Evolutionary conservation across 2,888 invertebrate genomes (phyloP), one percentile per base, ranked within the genome.

Genomic region (Ophioninae sp.): DNA sequence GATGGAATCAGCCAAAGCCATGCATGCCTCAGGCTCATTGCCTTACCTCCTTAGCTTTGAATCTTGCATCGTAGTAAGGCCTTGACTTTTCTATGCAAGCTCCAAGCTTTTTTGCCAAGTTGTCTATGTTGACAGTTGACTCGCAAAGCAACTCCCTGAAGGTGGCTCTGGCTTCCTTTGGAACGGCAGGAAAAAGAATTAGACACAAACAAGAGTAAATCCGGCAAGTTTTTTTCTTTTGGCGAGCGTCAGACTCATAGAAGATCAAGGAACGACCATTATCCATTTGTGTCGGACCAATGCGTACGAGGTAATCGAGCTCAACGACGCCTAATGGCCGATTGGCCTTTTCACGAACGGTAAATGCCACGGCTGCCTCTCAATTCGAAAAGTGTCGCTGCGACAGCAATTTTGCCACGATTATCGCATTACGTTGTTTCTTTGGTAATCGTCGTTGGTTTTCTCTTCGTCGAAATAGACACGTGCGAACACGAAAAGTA

Each of bases 41-140:
- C 93, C 93, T 94, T 89, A 96, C 96, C 94, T 96, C 96, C 92
- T 96, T 96, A 74, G 97, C 96, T 93, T 96, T 95, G 92, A 97
- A 96, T 88, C 97, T 95, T 50, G 98, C 96, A 93, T 98, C 98
- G 94, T 98, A 98, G 90, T 98, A 98, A 0, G 98, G 98, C 87
- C 97, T 95, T 6, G 98, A 97, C 93, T 97, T 96, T 90, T 97
- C 97, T 72, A 98, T 96, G 88, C 97, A 97, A 90, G 96, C 95
- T 61, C 97, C 97, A 80, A 97, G 94, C 92, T 98, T 98, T 89
- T 96, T 95, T 6, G 97, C 95, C 75, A 98, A 94, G 85, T 95
- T 94, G 92, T 98, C 97, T 87, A 98, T 96, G 86, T 96, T 95
- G 8, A 96, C 94, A 37, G 97, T 97, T 21, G 97, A 97, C 89